Conservation (phyloP, 2,113 vertebrate species). For the Coptodon bakossiorum region DNA sequence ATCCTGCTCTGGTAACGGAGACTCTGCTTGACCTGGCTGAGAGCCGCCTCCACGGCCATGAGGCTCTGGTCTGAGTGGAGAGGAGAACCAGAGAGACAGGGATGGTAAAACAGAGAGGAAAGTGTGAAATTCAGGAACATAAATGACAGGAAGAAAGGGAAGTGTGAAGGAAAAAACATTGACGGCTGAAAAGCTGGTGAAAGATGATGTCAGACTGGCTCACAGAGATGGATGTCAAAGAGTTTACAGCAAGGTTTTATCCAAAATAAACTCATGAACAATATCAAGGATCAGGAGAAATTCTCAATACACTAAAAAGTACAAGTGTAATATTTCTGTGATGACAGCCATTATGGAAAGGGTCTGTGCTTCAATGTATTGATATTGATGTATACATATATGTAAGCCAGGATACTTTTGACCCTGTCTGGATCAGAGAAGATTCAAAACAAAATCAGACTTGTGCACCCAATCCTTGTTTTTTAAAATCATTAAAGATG, state of each 20-base stretch:
- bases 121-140: neutral
- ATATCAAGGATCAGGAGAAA: neutral
- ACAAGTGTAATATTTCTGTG: neutral
- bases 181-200: neutral
- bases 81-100: neutral
- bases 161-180: neutral
- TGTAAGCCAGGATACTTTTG: neutral
- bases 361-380: neutral
- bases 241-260: neutral
- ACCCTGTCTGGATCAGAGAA: neutral
- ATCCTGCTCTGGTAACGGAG: constrained; percentile 85
- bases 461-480: neutral
- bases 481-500: neutral
- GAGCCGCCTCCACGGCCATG: constrained; percentile 74
- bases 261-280: neutral
- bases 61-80: constrained; percentile 79
- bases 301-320: neutral
- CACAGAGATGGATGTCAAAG: neutral
- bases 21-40: constrained; percentile 74
- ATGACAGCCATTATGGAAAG: neutral
- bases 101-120: neutral
- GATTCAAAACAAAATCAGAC: neutral
- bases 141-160: neutral
- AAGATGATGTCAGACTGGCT: neutral
- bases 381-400: neutral